phyloP scores from a whole-genome alignment of 53 echinoderm and acorn worm species.

The Holothuria scabra region DNA sequence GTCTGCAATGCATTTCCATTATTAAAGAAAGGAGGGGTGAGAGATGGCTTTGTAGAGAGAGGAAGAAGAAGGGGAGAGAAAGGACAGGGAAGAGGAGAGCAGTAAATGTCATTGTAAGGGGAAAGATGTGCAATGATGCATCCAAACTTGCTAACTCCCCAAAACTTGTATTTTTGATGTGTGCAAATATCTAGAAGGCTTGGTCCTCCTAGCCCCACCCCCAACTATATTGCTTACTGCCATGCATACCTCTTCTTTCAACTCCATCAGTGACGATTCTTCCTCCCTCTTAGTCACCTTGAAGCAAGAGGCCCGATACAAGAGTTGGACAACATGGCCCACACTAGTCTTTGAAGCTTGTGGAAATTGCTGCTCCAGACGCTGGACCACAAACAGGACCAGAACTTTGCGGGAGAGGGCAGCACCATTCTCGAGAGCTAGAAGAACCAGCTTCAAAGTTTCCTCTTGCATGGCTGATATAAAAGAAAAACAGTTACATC shows the following conservation, averaged over 20 bases:
- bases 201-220: neutral
- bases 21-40: no score
- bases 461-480: slow-evolving; percentile 92
- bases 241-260: slow-evolving; percentile 88
- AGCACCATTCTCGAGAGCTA: slow-evolving; percentile 92
- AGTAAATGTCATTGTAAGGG: no score
- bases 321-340: slow-evolving; percentile 92
- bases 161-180: no score
- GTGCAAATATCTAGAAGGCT: neutral
- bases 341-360: slow-evolving; percentile 99
- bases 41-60: no score
- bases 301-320: slow-evolving; percentile 96
- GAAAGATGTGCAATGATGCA: no score
- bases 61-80: no score
- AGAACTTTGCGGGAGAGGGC: slow-evolving; percentile 97
- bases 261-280: slow-evolving; percentile 95
- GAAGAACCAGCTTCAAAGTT: slow-evolving; percentile 85
- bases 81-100: no score
- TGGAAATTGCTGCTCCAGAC: slow-evolving; percentile 93
- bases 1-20: no score
- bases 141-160: no score
- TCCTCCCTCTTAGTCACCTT: slow-evolving; percentile 98
- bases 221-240: neutral
- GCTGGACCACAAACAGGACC: slow-evolving; percentile 96
- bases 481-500: no score